Conservation (phyloP, 2,113 vertebrate genomes). For the Nymphicus hollandicus region DNA sequence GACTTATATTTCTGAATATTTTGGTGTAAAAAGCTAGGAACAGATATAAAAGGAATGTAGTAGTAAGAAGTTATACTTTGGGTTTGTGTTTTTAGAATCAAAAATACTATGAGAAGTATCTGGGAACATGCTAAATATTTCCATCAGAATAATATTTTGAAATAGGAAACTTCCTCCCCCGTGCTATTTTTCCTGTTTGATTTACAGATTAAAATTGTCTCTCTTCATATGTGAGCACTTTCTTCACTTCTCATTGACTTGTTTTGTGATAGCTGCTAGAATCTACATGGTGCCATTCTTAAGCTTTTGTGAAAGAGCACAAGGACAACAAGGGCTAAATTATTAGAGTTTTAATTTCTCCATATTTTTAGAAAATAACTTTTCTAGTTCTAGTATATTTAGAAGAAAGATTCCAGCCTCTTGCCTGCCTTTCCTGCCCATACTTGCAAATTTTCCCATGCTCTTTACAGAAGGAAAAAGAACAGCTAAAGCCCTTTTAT, state of each 20-base stretch:
- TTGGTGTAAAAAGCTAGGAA: neutral
- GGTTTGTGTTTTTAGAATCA: neutral
- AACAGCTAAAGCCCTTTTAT: neutral
- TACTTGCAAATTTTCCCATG: neutral
- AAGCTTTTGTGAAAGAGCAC: neutral
- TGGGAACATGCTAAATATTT: neutral
- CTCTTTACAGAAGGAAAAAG: neutral
- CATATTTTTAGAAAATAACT: neutral
- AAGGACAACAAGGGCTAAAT: neutral
- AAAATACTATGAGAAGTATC: neutral
- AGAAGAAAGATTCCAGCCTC: neutral
- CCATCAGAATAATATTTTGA: neutral
- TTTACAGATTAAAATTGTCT: neutral
- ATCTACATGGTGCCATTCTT: neutral
- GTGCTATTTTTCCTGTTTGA: neutral
- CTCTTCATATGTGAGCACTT: neutral
- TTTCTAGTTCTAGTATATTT: neutral
- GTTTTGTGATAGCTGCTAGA: neutral
- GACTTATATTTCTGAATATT: neutral
- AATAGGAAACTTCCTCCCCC: neutral
- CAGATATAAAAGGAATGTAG: neutral
- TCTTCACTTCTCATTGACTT: neutral
- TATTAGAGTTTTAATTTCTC: neutral
- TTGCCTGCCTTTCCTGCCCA: accelerated
- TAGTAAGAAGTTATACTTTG: neutral